Evolutionary conservation across 2,797 vertebrate species (phyloP), one percentile per base, ranked within the genome.

Genomic region (Adelosebastes latens): DNA sequence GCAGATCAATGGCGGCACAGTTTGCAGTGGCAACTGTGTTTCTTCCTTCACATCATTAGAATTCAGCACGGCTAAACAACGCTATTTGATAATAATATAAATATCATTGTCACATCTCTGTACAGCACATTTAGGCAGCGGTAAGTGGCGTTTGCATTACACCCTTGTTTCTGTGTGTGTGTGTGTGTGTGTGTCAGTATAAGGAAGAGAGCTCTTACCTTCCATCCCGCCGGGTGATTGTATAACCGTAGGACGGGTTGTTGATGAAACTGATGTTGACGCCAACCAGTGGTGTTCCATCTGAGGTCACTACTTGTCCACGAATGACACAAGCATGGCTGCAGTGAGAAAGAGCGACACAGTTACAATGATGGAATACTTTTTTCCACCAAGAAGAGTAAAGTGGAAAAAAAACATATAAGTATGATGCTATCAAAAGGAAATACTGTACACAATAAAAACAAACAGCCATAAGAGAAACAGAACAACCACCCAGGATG

Each of bases 181-280:
- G 61, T 62, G 9, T 18, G 16, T 42, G 36, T 39, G 9, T 64
- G 29, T 66, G 61, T 62, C 3, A 7, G 5, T 20, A 27, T 24
- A 27, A 70, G 53, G 20, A 22, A 4, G 25, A 18, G 1, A 20
- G 18, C 74, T 64, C 89, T 78, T 95, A 99, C 98, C 98, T 99
- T 93, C 99, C 99, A 18, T 99, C 99, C 87, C 99, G 98, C 84
- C 99, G 95, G 86, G 97, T 99, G 95, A 99, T 94, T 2, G 98
- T 99, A 90, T 99, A 98, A 52, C 99, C 98, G 29, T 96, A 98
- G 8, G 96, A 93, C 2, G 98, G 98, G 67, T 96, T 97, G 92
- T 96, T 97, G 93, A 97, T 96, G 80, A 99, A 99, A 81, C 97
- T 99, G 96, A 99, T 97, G 93, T 99, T 99, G 87, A 99, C 99